Evolutionary conservation across 2,113 vertebrate genomes (phyloP), one percentile per base, ranked within the genome.

Genomic region (Elephantulus edwardii): DNA sequence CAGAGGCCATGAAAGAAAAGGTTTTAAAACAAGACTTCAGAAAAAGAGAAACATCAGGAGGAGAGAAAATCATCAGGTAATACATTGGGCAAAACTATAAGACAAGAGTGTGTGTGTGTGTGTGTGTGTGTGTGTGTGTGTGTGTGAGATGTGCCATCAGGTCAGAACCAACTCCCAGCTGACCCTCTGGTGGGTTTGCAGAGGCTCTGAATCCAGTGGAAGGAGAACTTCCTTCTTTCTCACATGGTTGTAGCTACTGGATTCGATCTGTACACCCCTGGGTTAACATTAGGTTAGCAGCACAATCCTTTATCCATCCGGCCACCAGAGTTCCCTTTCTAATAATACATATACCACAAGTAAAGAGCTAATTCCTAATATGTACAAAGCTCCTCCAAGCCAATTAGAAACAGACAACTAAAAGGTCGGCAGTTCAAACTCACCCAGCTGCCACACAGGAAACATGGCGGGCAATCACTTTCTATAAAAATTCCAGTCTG

Each of bases 341-440:
- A 48, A 58, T 82, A n/a, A n/a, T n/a, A n/a, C n/a, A 48, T 4
- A 33, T 44, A 40, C n/a, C 35, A 72, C 22, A 33, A 40, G 26
- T 46, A 89, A 93, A 83, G 50, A 72, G 22, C 35, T 92, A 78
- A 89, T 84, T 93, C 74, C 48, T 78, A 86, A 62, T 35, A 71
- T 50, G 20, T 14, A 62, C 24, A 66, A 86, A 91, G 4, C 17
- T 86, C 11, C 82, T 85, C 71, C 56, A 93, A 71, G 76, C 60
- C 48, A 68, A 1, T 44, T 83, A 78, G 60, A 88, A 96, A 44
- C 35, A 33, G 14, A 71, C 71, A 86, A 79, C 28, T 16, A 17
- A 54, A 54, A 17, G 16, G 52, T 12, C 8, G 17, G 52, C 52
- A 5, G 52, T 62, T 33, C 28, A 62, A 60, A 62, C 33, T 33